These are phyloP conservation scores for Cyphomyrus discorhynchus DNA, from an alignment of 2,113 vertebrate genomes.

Conservation along the genomic window DNA sequence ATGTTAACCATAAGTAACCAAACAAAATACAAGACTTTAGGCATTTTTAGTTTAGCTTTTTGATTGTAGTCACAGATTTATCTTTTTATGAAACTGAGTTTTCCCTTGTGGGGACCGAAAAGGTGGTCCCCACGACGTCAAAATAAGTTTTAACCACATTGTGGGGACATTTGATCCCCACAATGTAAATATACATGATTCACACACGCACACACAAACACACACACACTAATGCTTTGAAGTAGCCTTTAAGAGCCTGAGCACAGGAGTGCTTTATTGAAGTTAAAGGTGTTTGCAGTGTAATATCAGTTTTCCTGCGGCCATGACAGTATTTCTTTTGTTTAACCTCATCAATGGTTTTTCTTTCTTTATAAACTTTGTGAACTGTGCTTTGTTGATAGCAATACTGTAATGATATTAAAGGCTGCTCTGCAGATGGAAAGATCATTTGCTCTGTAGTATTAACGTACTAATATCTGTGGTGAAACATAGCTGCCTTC, in stretches of 20 bases:
- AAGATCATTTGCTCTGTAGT: not conserved
- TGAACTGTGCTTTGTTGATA: not conserved
- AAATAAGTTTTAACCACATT: not conserved
- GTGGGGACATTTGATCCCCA: not conserved
- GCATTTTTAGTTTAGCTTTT: not conserved
- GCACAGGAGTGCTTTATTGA: not conserved
- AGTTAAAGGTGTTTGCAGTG: not conserved
- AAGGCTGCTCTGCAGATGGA: not conserved
- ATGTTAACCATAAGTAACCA: not conserved
- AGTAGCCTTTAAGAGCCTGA: conserved; percentile 11
- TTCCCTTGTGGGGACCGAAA: not conserved
- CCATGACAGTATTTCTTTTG: not conserved
- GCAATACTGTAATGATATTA: not conserved
- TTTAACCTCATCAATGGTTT: not conserved
- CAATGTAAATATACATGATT: not conserved
- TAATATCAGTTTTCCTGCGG: not conserved
- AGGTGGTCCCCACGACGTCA: not conserved
- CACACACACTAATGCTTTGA: not conserved
- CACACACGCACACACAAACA: not conserved
- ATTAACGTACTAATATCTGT: not conserved
- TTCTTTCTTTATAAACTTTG: not conserved
- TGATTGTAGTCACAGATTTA: not conserved
- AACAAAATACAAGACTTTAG: not conserved
- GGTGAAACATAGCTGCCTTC: not conserved
- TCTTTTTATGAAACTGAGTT: not conserved